Evolutionary conservation across 2,888 invertebrate genomes (phyloP).

Genomic region (Gastracanthus pulcherrimus): DNA sequence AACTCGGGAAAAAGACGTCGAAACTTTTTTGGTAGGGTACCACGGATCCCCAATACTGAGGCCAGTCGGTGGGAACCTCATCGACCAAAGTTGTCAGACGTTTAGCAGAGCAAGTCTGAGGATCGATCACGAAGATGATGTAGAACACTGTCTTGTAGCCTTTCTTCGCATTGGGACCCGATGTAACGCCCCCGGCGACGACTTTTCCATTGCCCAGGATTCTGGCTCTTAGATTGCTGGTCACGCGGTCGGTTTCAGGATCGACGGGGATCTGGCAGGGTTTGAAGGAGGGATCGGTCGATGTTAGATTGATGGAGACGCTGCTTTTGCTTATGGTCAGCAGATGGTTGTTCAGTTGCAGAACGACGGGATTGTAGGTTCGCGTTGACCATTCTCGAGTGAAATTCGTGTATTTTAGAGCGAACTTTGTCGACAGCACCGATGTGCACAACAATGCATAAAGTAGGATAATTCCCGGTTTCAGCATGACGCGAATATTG

Average conservation of each 20-base stretch:
- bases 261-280: not conserved
- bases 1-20: not conserved
- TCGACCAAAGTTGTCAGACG: not conserved
- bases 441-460: not conserved
- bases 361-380: not conserved
- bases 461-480: not conserved
- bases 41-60: not conserved
- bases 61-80: not conserved
- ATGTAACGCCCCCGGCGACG: not conserved
- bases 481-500: not conserved
- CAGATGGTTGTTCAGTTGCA: not conserved
- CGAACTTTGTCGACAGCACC: not conserved
- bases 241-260: not conserved
- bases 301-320: not conserved
- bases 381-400: not conserved
- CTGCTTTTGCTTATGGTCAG: not conserved
- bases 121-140: not conserved
- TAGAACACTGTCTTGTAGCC: not conserved
- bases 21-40: not conserved
- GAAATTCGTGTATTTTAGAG: not conserved
- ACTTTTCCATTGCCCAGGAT: conserved; percentile 3
- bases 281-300: not conserved
- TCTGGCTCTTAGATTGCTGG: not conserved
- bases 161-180: no score
- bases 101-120: not conserved